phyloP scores from a whole-genome alignment of 2,797 vertebrate genomes.

The Enteromius afrohamiltoni region DNA sequence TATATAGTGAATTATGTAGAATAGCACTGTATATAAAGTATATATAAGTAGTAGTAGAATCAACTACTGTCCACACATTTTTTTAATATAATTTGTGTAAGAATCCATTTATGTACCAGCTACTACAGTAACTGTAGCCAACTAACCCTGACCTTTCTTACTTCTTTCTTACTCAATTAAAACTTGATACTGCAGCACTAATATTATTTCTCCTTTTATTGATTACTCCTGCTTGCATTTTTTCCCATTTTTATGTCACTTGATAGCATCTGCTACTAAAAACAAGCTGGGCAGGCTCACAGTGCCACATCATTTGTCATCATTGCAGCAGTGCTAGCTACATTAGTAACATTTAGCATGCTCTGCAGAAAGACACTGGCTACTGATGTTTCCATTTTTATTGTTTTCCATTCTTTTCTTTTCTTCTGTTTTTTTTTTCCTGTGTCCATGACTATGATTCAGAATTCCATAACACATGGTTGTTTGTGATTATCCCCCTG shows the following conservation, averaged over 20 bases:
- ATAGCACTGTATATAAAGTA: no score
- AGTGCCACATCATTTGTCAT: background rate
- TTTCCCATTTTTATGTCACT: background rate
- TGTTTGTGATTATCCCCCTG: background rate
- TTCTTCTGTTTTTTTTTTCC: background rate
- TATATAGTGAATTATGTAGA: no score
- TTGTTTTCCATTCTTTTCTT: background rate
- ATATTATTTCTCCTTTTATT: background rate
- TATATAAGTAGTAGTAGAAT: no score
- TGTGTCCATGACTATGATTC: background rate
- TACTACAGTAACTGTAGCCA: background rate
- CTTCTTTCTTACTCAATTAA: background rate
- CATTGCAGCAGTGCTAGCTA: constrained; percentile 4
- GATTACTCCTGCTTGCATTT: background rate
- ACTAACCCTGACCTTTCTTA: background rate
- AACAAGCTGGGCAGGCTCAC: background rate
- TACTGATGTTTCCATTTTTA: background rate
- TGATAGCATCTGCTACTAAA: background rate
- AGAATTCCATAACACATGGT: background rate
- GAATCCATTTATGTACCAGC: background rate
- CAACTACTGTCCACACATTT: background rate
- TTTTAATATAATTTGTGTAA: background rate
- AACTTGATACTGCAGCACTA: background rate
- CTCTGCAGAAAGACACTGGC: background rate
- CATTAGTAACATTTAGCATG: background rate